Percentiles rank a stretch among this genome's conserved stretches.
phyloP scores from a whole-genome alignment of 2,797 vertebrate genomes.

The Ctenopoma multispine region DNA sequence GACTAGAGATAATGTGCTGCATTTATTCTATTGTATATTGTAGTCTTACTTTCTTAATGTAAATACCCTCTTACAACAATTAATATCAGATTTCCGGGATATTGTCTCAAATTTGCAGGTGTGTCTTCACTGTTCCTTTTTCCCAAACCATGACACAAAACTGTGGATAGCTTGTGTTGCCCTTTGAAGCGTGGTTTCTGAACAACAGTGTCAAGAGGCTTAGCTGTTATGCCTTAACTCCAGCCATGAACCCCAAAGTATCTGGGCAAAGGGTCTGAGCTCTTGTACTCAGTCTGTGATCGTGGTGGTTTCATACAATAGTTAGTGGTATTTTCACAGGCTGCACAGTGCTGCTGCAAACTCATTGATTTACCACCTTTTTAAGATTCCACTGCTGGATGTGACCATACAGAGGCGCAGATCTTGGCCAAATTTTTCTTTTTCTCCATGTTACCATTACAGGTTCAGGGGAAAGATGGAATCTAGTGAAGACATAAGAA shows the following conservation, averaged over 20 bases:
- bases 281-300: conserved; percentile 9
- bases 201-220: neutral
- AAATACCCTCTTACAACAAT: too few relatives aligned
- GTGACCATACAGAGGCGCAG: conserved; percentile 7
- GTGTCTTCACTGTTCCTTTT: too few relatives aligned
- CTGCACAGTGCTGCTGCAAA: neutral
- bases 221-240: conserved; percentile 5
- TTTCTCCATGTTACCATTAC: conserved; percentile 17
- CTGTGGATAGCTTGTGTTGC: too few relatives aligned
- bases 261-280: conserved; percentile 24
- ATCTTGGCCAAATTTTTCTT: conserved; percentile 30
- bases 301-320: neutral
- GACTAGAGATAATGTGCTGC: conserved; percentile 44
- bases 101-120: neutral
- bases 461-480: conserved; percentile 28
- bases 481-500: conserved; percentile 25
- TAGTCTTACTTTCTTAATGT: too few relatives aligned
- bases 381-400: conserved; percentile 15
- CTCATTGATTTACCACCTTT: conserved; percentile 19
- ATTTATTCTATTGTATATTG: neutral
- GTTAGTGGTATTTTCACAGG: neutral
- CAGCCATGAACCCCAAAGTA: conserved; percentile 37
- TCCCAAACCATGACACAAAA: too few relatives aligned
- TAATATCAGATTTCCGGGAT: too few relatives aligned
- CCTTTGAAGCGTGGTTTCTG: too few relatives aligned